Evolutionary conservation across 2,113 vertebrate genomes (phyloP), one percentile per base, ranked within the genome.

Genomic region (Barbus barbus): DNA sequence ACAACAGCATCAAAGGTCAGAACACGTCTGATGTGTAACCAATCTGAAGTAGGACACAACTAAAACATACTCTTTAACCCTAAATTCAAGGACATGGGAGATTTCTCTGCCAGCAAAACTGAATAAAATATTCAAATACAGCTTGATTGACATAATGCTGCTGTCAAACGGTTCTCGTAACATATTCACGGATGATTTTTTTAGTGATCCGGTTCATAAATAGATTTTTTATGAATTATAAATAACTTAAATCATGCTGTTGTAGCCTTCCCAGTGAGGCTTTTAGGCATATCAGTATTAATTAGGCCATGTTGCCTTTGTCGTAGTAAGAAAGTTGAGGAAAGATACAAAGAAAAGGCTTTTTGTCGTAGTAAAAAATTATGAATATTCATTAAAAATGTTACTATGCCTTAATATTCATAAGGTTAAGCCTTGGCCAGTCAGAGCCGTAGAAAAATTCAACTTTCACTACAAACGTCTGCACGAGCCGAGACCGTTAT

Each of bases 1-100:
- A 12, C 28, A 69, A 56, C 58, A 84, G 28, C 24, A 36, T 31
- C 2, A 53, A 83, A 76, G 73, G 82, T 83, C 82, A 83, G 71
- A 48, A 83, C 8, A 65, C 60, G 76, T 79, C 53, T 9, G 56
- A 38, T 41, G 58, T 61, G 36, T 44, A 61, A 78, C 9, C 5
- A 7, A 58, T 60, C 53, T 78, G 1, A 38, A 41, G n/a, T 20
- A 60, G 31, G 13, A 7, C 53, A 78, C 31, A 18, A 33, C 20
- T 4, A 13, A 9, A 16, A 8, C 13, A 58, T 4, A 60, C n/a
- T 20, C 14, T 28, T 4, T 26, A 7, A 60, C 41, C 8, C 12
- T 61, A 4, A 61, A 24, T 51, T 1, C 9, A n/a, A 36, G 22
- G 20, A 13, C 38, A 3, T 20, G 7, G 46, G 9, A 20, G 14